Conservation (phyloP, 1,140 invertebrate species). For the Trichogramma pretiosum region DNA sequence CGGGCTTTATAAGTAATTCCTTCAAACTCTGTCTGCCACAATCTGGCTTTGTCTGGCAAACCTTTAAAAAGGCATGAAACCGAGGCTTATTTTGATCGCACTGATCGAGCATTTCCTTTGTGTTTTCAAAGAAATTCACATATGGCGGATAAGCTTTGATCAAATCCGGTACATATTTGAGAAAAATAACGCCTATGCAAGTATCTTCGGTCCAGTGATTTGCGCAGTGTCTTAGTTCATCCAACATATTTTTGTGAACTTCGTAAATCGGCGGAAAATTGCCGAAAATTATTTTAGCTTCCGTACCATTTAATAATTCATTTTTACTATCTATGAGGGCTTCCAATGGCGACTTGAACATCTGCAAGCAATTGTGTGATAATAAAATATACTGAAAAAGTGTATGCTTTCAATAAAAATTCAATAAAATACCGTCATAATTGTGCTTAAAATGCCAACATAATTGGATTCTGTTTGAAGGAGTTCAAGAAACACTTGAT, state of each 20-base stretch:
- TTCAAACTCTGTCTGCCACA: slow-evolving; percentile 90
- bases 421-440: slow-evolving; percentile 62
- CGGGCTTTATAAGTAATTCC: slow-evolving; percentile 91
- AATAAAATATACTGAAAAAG: neutral
- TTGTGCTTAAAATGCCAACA: slow-evolving; percentile 86
- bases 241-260: slow-evolving; percentile 76
- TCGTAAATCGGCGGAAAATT: slow-evolving; percentile 91
- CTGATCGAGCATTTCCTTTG: slow-evolving; percentile 82
- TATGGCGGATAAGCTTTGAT: slow-evolving; percentile 94
- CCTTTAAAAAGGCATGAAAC: slow-evolving; percentile 98
- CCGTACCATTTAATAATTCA: slow-evolving; percentile 77
- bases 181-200: slow-evolving; percentile 78
- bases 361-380: slow-evolving; percentile 44
- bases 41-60: slow-evolving; percentile 83
- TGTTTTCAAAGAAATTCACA: slow-evolving; percentile 95
- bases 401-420: slow-evolving; percentile 2
- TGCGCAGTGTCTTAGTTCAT: slow-evolving; percentile 63
- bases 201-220: slow-evolving; percentile 75
- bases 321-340: slow-evolving; percentile 65
- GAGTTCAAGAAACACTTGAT: slow-evolving; percentile 87
- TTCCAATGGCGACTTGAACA: slow-evolving; percentile 90
- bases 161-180: slow-evolving; percentile 72
- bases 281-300: slow-evolving; percentile 93
- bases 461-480: slow-evolving; percentile 96
- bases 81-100: slow-evolving; percentile 87